A percentile compares a stretch with the other conserved stretches of the same genome.
Evolutionary conservation across 2,888 invertebrate species (phyloP).

Genomic region (Nomada fucata): DNA sequence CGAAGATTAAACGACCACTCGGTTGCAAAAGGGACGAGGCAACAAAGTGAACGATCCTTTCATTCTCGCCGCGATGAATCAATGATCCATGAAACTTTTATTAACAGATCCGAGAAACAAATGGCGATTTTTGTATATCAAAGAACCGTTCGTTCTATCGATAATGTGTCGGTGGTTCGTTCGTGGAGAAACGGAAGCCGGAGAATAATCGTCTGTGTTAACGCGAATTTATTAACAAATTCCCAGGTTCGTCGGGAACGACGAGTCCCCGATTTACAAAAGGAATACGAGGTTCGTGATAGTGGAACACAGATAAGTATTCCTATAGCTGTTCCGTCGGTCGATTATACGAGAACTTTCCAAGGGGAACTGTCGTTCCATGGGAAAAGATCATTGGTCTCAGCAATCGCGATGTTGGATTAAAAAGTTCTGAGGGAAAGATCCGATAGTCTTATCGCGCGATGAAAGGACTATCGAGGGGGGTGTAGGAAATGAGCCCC

Average conservation of each 20-base stretch:
- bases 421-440: conserved; percentile 26
- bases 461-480: conserved; percentile 8
- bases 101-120: too few species aligned
- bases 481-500: conserved; percentile 35
- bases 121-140: too few species aligned
- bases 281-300: neutral
- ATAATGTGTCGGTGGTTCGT: neutral
- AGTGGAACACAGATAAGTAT: conserved; percentile 5
- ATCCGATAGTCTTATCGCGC: conserved; percentile 1
- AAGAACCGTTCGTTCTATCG: too few species aligned
- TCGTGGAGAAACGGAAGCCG: neutral
- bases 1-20: too few species aligned
- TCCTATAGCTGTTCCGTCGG: conserved; percentile 6
- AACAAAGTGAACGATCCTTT: too few species aligned
- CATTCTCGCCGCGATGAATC: too few species aligned
- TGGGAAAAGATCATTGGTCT: neutral
- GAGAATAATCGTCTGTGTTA: neutral
- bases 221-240: neutral
- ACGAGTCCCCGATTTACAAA: neutral
- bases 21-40: too few species aligned
- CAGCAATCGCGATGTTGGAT: neutral
- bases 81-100: too few species aligned
- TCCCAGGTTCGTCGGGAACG: neutral
- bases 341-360: conserved; percentile 14
- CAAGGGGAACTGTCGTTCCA: neutral